Evolutionary conservation across 1,140 invertebrate species (phyloP).

Genomic region (Cecropterus lyciades): DNA sequence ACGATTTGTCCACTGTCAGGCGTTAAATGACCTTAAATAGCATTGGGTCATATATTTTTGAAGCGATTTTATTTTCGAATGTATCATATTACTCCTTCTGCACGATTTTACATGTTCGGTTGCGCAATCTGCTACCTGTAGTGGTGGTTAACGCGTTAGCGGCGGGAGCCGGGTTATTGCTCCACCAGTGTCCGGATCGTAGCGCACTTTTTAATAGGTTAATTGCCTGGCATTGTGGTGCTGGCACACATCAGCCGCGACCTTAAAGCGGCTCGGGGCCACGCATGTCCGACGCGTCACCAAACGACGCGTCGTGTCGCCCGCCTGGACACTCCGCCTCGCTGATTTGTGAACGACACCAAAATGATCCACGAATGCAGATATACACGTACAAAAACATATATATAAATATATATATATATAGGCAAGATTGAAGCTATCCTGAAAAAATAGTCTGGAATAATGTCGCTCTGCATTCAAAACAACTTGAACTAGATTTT

Average conservation of each 20-base stretch:
- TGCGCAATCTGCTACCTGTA: constrained; percentile 34
- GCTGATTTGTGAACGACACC: neutral
- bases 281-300: constrained; percentile 66
- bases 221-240: constrained; percentile 78
- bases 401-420: neutral
- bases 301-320: constrained; percentile 43
- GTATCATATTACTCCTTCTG: constrained; percentile 27
- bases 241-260: constrained; percentile 76
- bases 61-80: constrained; percentile 11
- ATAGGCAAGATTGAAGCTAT: no score
- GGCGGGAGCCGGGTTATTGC: constrained; percentile 62
- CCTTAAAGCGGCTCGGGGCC: constrained; percentile 74
- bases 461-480: no score
- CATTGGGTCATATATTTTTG: neutral
- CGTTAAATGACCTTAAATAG: constrained; percentile 9
- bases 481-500: no score
- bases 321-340: constrained; percentile 13
- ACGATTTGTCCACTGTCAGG: neutral
- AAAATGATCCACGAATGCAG: neutral
- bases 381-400: neutral
- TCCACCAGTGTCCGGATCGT: constrained; percentile 56
- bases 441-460: no score
- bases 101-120: constrained; percentile 22
- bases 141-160: constrained; percentile 55
- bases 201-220: constrained; percentile 76